Conservation (phyloP, 2,113 vertebrate species). For the Ptychochromis oligacanthus region DNA sequence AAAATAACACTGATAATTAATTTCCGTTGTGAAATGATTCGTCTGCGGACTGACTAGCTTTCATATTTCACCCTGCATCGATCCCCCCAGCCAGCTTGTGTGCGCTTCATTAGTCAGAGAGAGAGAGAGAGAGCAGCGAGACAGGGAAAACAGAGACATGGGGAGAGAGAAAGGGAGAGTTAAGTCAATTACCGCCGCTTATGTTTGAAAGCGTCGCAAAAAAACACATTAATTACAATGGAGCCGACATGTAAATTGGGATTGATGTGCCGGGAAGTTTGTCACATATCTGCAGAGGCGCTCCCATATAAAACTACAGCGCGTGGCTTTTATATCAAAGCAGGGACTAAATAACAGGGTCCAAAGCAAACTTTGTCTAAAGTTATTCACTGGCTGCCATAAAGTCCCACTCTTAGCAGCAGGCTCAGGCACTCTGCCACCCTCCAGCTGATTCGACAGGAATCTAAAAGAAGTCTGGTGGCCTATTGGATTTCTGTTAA, state of each 20-base stretch:
- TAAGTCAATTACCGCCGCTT: slow-evolving; percentile 67
- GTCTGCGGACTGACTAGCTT: slow-evolving; percentile 65
- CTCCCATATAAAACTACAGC: slow-evolving; percentile 6
- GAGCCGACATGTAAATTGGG: slow-evolving; percentile 61
- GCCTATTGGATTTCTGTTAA: slow-evolving; percentile 67
- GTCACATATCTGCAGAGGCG: slow-evolving; percentile 20
- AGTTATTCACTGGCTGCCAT: slow-evolving; percentile 54
- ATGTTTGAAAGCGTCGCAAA: slow-evolving; percentile 66
- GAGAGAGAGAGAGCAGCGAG: background rate
- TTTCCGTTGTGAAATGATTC: slow-evolving; percentile 78
- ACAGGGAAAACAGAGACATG: slow-evolving; percentile 25
- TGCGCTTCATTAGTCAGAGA: slow-evolving; percentile 74
- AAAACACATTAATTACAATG: slow-evolving; percentile 66
- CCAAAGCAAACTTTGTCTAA: slow-evolving; percentile 59
- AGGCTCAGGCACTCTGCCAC: slow-evolving; percentile 26
- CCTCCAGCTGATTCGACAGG: slow-evolving; percentile 51
- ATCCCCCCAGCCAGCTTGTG: slow-evolving; percentile 54
- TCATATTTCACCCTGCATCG: slow-evolving; percentile 78
- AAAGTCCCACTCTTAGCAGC: slow-evolving; percentile 41
- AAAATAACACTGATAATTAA: slow-evolving; percentile 82
- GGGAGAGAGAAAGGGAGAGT: slow-evolving; percentile 39
- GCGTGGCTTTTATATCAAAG: slow-evolving; percentile 28
- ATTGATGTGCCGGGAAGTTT: slow-evolving; percentile 53
- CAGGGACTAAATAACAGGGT: slow-evolving; percentile 30
- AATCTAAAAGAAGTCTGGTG: slow-evolving; percentile 54